Evolutionary conservation across 2,113 vertebrate species (phyloP).

Genomic region (Gobio gobio): DNA sequence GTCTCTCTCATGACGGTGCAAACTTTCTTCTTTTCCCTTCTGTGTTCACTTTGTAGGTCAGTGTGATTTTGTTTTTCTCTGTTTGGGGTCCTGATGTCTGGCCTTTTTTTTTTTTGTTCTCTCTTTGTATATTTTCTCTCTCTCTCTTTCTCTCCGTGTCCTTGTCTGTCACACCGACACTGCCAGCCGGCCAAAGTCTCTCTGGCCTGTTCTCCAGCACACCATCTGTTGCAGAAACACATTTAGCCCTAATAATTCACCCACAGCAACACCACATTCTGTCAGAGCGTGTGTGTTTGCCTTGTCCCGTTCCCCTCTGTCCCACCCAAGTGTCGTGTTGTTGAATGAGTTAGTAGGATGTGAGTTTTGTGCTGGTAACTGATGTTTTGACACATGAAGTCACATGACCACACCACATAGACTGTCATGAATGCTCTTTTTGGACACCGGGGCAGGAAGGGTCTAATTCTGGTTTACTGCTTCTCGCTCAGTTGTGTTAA

Average conservation of each 20-base stretch:
- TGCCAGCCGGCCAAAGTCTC: conserved; percentile 37
- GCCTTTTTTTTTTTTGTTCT: background rate
- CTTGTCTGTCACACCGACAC: conserved; percentile 36
- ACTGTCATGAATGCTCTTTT: background rate
- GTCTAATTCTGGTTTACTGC: background rate
- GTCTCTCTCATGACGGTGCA: conserved; percentile 32
- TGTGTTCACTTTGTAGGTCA: background rate
- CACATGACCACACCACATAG: background rate
- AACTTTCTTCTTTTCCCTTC: conserved; percentile 19
- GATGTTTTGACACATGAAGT: background rate
- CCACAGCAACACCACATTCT: conserved; percentile 30
- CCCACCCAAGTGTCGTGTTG: background rate
- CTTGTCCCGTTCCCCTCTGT: background rate
- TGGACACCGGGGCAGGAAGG: background rate
- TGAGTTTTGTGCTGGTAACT: background rate
- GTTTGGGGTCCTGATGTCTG: conserved; percentile 1
- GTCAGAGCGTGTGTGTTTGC: conserved; percentile 18
- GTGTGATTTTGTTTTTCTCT: conserved; percentile 7
- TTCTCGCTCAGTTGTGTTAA: background rate
- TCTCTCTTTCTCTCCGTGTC: background rate
- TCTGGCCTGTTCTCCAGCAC: conserved; percentile 29
- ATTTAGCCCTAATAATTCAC: conserved; percentile 57
- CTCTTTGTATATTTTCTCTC: background rate
- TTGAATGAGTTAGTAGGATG: background rate
- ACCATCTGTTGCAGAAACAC: conserved; percentile 50